phyloP scores from a whole-genome alignment of 2,888 invertebrate genomes.

The Synanthedon vespiformis region DNA sequence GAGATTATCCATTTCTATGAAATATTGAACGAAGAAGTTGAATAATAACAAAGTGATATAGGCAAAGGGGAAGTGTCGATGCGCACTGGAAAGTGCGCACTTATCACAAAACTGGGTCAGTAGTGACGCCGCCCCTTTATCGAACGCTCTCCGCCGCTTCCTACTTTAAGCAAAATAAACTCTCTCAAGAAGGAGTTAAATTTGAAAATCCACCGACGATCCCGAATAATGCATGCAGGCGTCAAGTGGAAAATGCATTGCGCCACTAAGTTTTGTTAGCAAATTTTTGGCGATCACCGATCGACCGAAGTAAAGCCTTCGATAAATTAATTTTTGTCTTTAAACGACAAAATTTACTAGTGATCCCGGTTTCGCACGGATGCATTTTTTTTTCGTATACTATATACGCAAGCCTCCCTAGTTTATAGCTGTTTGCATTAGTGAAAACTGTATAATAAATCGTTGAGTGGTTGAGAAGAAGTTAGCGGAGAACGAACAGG shows the following conservation, averaged over 20 bases:
- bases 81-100: conserved; percentile 67
- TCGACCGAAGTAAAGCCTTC: neutral
- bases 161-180: conserved; percentile 41
- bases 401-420: too few relatives aligned
- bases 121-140: conserved; percentile 68
- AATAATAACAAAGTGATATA: conserved; percentile 34
- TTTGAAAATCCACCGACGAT: conserved; percentile 26
- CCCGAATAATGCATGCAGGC: conserved; percentile 27
- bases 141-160: conserved; percentile 40
- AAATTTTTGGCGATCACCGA: conserved; percentile 30
- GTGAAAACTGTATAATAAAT: too few relatives aligned
- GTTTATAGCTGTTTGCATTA: too few relatives aligned
- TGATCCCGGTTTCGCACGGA: too few relatives aligned
- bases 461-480: too few relatives aligned
- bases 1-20: neutral
- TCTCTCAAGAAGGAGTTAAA: conserved; percentile 33
- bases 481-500: too few relatives aligned
- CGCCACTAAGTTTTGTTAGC: conserved; percentile 26
- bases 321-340: too few relatives aligned
- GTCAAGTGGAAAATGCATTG: conserved; percentile 47
- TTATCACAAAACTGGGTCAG: conserved; percentile 66
- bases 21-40: conserved; percentile 17
- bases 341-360: too few relatives aligned
- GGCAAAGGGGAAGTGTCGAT: conserved; percentile 49
- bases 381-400: too few relatives aligned